A percentile compares a stretch with the other conserved stretches of the same genome.
Conservation (phyloP, 2,888 invertebrate genomes). For the Apantesis nais region DNA sequence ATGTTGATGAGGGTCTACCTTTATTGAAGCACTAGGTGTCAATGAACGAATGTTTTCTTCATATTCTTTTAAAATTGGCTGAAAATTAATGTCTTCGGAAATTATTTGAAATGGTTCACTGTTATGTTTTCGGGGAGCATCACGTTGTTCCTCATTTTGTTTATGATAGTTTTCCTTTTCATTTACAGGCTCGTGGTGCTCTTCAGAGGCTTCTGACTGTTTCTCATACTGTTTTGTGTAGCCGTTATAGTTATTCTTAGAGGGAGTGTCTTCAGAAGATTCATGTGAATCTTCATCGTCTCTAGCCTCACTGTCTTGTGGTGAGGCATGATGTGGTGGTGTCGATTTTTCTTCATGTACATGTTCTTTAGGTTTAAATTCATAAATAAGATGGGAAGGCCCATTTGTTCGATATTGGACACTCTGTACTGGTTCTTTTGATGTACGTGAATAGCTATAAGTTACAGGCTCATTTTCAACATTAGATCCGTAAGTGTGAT, state of each 20-base stretch:
- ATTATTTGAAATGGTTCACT: constrained; percentile 42
- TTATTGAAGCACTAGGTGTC: constrained; percentile 61
- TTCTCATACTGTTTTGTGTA: constrained; percentile 28
- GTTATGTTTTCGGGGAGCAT: constrained; percentile 35
- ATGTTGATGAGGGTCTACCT: constrained; percentile 67
- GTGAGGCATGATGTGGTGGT: constrained; percentile 30
- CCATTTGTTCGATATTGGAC: constrained; percentile 59
- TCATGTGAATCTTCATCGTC: constrained; percentile 33
- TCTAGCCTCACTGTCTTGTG: constrained; percentile 41
- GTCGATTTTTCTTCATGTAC: constrained; percentile 34
- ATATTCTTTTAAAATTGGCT: constrained; percentile 61
- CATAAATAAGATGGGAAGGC: constrained; percentile 67
- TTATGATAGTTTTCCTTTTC: constrained; percentile 34
- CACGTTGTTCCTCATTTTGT: constrained; percentile 20
- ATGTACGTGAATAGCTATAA: constrained; percentile 63
- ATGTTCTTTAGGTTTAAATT: constrained; percentile 58
- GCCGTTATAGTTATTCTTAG: constrained; percentile 35
- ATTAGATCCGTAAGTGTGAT: constrained; percentile 66
- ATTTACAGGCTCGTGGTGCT: constrained; percentile 33
- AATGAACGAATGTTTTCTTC: constrained; percentile 66
- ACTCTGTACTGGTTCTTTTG: constrained; percentile 63
- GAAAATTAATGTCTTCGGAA: constrained; percentile 49
- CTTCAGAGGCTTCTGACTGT: constrained; percentile 31
- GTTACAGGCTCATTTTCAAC: constrained; percentile 65
- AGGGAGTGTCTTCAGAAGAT: constrained; percentile 42